A percentile compares a stretch with the other conserved stretches of the same genome.
phyloP scores from a whole-genome alignment of 1,140 invertebrate genomes.

The Meloidogyne chitwoodi region DNA sequence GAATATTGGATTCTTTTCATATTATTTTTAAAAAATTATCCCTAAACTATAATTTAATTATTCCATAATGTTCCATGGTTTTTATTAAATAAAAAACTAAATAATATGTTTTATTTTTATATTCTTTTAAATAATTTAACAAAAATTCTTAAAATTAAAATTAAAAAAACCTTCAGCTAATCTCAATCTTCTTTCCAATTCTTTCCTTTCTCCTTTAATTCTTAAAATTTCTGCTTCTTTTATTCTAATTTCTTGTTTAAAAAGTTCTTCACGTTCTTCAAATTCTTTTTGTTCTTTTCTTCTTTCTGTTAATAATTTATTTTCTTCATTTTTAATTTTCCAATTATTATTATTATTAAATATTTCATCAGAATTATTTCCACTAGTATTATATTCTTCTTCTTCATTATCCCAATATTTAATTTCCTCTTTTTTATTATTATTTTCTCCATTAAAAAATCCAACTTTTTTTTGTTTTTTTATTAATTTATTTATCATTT shows the following conservation, averaged over 20 bases:
- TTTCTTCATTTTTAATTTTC: background rate
- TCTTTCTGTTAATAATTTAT: background rate
- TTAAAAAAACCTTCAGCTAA: conserved; percentile 3
- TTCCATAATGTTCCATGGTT: too few relatives aligned
- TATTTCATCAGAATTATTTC: background rate
- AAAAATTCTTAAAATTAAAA: background rate
- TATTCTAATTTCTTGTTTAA: background rate
- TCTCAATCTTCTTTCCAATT: conserved; percentile 4
- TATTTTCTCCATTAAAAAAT: background rate
- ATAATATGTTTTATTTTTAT: too few relatives aligned
- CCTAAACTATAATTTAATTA: too few relatives aligned
- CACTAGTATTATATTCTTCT: background rate
- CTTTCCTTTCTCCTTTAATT: background rate
- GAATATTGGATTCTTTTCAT: too few relatives aligned
- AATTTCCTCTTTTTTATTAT: background rate
- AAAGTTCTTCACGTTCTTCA: background rate
- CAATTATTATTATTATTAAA: background rate
- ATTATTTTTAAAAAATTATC: too few relatives aligned
- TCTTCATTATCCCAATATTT: background rate
- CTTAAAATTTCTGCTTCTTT: background rate
- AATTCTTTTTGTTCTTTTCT: background rate
- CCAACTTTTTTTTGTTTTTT: background rate
- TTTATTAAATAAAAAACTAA: too few relatives aligned
- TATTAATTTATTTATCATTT: background rate
- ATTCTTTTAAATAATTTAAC: too few relatives aligned